phyloP scores from a whole-genome alignment of 2,888 invertebrate genomes.

The Athalia cordata region DNA sequence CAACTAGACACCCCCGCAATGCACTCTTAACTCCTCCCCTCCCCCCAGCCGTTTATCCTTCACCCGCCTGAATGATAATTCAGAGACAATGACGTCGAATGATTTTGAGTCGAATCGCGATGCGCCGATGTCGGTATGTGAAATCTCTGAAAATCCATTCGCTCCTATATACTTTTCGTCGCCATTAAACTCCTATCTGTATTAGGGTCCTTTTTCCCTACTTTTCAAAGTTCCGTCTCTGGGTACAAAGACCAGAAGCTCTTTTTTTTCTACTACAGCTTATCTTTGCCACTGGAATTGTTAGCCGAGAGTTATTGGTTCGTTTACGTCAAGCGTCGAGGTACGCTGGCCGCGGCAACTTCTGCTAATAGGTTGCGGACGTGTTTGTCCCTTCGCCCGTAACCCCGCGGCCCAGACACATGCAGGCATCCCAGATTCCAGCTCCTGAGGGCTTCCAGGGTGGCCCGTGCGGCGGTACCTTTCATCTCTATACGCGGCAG shows the following conservation, averaged over 20 bases:
- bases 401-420: too few relatives aligned
- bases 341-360: slow-evolving; percentile 8
- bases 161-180: too few relatives aligned
- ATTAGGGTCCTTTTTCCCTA: neutral
- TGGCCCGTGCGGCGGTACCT: slow-evolving; percentile 28
- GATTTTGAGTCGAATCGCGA: too few relatives aligned
- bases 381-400: slow-evolving; percentile 18
- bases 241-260: slow-evolving; percentile 15
- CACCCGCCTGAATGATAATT: too few relatives aligned
- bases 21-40: neutral
- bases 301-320: slow-evolving; percentile 63
- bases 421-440: slow-evolving; percentile 6
- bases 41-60: neutral
- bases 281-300: slow-evolving; percentile 61
- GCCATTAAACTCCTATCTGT: neutral
- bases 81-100: too few relatives aligned
- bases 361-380: slow-evolving; percentile 43
- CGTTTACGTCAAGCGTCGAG: slow-evolving; percentile 52
- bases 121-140: too few relatives aligned
- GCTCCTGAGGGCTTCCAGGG: slow-evolving; percentile 20
- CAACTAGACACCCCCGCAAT: neutral
- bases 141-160: too few relatives aligned
- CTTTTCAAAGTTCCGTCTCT: too few relatives aligned
- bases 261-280: neutral
- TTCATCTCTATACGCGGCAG: slow-evolving; percentile 28